Evolutionary conservation across 2,797 vertebrate species (phyloP), one percentile per base, ranked within the genome.

Genomic region (Sebastes matsubarae): DNA sequence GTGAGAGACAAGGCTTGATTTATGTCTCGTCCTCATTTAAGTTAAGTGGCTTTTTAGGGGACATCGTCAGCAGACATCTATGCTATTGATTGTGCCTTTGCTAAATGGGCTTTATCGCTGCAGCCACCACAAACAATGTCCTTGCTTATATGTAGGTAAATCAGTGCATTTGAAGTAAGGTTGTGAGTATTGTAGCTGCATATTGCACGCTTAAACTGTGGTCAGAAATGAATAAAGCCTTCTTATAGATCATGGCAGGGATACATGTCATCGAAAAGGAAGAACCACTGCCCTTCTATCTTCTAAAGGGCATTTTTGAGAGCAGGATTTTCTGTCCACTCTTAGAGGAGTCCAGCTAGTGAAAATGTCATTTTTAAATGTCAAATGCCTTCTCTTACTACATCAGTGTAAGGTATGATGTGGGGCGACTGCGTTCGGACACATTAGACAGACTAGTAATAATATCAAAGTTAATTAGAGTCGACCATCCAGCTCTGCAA

Each of bases 291-390:
- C 61, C 85, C 75, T 85, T 84, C 72, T 81, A 60, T 86, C 71
- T 82, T 78, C 71, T 81, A 82, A 91, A 92, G 90, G 91, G 77
- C 87, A 89, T 83, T 78, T 85, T 65, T 77, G 77, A 88, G 80
- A 84, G 83, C 73, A 81, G 69, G 70, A 55, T 80, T 84, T 76
- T 87, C 72, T 88, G 75, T 93, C 79, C 60, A 36, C 70, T 61
- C 36, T 57, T 70, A 80, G 60, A 77, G 60, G 63, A 75, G 72
- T 85, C 76, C 61, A 73, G 74, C 59, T 58, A 24, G 38, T 80
- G 83, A 87, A 93, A 93, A 92, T 92, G 85, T 68, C 88, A 88
- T 87, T 27, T 84, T 87, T 85, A 93, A 95, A 94, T 93, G 90
- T 91, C 93, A 94, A 83, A 90, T 65, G 65, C 67, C 79, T 78